Percentiles rank a stretch among this genome's conserved stretches.
phyloP scores from a whole-genome alignment of 2,888 invertebrate species.

The Dyspetes luteomarginatus region DNA sequence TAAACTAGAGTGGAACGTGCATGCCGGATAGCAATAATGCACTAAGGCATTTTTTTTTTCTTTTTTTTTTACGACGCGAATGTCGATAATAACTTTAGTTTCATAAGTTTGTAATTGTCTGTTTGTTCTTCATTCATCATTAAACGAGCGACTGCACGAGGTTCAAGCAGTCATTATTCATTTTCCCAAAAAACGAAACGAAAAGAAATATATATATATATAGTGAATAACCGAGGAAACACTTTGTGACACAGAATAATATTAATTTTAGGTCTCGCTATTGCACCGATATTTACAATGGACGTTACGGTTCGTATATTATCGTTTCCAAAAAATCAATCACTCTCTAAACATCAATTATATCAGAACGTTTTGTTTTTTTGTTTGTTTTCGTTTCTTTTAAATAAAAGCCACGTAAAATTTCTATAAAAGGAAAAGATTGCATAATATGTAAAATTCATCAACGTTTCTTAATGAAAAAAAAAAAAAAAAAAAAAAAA shows the following conservation, averaged over 20 bases:
- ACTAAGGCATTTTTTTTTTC: constrained; percentile 57
- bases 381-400: too few species aligned
- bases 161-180: constrained; percentile 67
- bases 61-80: constrained; percentile 44
- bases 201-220: constrained; percentile 52
- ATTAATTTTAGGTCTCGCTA: constrained; percentile 79
- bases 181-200: constrained; percentile 47
- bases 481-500: constrained; percentile 60
- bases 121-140: constrained; percentile 47
- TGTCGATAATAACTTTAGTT: constrained; percentile 33
- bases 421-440: constrained; percentile 75
- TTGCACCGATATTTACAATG: constrained; percentile 82
- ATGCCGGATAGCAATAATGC: constrained; percentile 34
- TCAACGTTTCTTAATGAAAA: constrained; percentile 42
- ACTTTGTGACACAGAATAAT: constrained; percentile 76
- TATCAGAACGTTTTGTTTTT: constrained; percentile 60
- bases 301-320: constrained; percentile 75
- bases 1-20: constrained; percentile 36
- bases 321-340: constrained; percentile 71
- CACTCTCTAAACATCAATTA: constrained; percentile 57
- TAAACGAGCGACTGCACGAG: constrained; percentile 69
- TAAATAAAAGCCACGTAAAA: constrained; percentile 77
- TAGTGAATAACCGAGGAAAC: constrained; percentile 70
- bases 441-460: constrained; percentile 60
- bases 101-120: constrained; percentile 15